These are phyloP conservation scores for Percopsis omiscomaycus DNA, from an alignment of 2,797 vertebrate genomes.

Conservation along the genomic window DNA sequence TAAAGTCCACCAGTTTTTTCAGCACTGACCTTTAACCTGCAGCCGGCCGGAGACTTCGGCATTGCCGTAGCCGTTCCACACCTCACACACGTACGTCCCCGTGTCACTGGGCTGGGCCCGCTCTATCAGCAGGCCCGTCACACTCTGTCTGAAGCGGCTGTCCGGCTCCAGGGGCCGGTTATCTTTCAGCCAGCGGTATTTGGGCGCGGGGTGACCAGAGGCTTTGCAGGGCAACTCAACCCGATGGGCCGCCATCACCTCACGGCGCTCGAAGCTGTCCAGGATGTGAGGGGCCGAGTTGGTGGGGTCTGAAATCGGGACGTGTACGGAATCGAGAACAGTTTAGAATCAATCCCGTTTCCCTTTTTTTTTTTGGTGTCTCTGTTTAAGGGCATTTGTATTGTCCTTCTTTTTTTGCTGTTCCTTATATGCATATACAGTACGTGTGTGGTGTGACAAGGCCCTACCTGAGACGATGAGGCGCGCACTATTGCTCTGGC, in stretches of 20 bases:
- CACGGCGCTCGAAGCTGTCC: constrained; percentile 94
- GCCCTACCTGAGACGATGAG: constrained; percentile 93
- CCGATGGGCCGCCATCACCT: constrained; percentile 91
- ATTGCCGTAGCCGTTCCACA: constrained; percentile 95
- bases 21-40: constrained; percentile 90
- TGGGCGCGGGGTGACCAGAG: constrained; percentile 91
- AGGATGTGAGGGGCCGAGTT: constrained; percentile 95
- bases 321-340: not conserved
- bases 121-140: constrained; percentile 92
- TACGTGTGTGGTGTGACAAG: not conserved
- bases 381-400: too few relatives aligned
- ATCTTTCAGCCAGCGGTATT: constrained; percentile 97
- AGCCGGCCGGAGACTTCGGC: constrained; percentile 91
- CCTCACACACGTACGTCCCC: constrained; percentile 93
- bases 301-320: constrained; percentile 81
- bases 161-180: constrained; percentile 93
- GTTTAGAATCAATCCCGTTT: not conserved
- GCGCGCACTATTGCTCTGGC: constrained; percentile 97
- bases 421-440: too few relatives aligned
- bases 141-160: constrained; percentile 91
- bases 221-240: constrained; percentile 98
- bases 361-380: too few relatives aligned
- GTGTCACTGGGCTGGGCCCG: constrained; percentile 86
- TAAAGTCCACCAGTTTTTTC: not conserved
- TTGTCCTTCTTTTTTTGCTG: too few relatives aligned